Evolutionary conservation across 2,888 invertebrate species (phyloP).

Genomic region (Ctenicera cuprea): DNA sequence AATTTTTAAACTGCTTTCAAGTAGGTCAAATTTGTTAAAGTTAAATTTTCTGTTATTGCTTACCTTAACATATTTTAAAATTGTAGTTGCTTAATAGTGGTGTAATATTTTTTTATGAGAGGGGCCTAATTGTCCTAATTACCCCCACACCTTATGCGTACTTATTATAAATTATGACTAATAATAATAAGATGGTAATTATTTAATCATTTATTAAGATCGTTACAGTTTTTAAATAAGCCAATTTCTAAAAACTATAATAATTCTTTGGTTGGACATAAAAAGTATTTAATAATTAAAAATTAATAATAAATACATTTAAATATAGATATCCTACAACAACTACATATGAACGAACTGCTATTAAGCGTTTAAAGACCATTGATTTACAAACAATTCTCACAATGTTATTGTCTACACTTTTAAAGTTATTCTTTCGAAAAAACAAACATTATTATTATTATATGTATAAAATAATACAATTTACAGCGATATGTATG

Average conservation of each 20-base stretch:
- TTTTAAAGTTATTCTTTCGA: slow-evolving; percentile 60
- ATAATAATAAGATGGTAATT: not conserved
- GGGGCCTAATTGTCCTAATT: too few relatives aligned
- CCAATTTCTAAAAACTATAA: slow-evolving; percentile 68
- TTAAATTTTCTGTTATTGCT: too few relatives aligned
- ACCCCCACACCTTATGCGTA: too few relatives aligned
- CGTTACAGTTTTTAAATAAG: slow-evolving; percentile 64
- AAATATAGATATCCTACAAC: slow-evolving; percentile 64
- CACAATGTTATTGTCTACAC: slow-evolving; percentile 70
- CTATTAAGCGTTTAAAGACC: slow-evolving; percentile 64
- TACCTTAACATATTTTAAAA: too few relatives aligned
- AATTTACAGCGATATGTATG: slow-evolving; percentile 61
- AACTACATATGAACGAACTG: slow-evolving; percentile 61
- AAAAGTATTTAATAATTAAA: slow-evolving; percentile 57
- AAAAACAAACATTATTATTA: slow-evolving; percentile 20
- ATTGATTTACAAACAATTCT: slow-evolving; percentile 65
- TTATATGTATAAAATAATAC: slow-evolving; percentile 49
- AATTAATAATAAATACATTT: slow-evolving; percentile 63
- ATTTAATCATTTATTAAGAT: slow-evolving; percentile 55
- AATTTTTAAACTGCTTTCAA: too few relatives aligned
- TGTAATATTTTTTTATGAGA: too few relatives aligned
- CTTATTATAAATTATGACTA: too few relatives aligned
- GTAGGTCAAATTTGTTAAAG: too few relatives aligned
- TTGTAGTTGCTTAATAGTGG: too few relatives aligned
- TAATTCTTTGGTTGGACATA: slow-evolving; percentile 68